Evolutionary conservation across 2,888 invertebrate genomes (phyloP).

Genomic region (Lydus trimaculatus): DNA sequence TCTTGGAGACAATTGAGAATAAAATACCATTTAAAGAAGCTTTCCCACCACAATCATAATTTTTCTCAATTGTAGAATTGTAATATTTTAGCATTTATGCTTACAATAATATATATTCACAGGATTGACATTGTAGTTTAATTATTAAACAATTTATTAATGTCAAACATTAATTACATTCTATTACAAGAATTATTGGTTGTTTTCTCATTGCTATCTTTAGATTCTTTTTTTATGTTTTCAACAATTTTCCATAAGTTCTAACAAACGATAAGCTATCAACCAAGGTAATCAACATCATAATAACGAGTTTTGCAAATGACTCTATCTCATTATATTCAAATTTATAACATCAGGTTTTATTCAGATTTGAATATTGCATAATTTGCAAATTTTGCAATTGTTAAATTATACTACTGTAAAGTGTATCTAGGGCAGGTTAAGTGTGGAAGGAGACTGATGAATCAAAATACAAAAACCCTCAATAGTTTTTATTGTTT

Average conservation of each 20-base stretch:
- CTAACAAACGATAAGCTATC: not conserved
- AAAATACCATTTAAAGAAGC: constrained; percentile 45
- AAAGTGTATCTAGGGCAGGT: too few relatives aligned
- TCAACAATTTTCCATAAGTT: not conserved
- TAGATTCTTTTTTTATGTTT: too few relatives aligned
- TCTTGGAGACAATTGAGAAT: constrained; percentile 40
- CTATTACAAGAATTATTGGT: not conserved
- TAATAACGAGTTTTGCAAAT: not conserved
- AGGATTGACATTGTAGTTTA: not conserved
- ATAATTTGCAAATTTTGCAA: not conserved
- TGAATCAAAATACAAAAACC: too few relatives aligned
- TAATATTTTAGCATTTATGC: not conserved
- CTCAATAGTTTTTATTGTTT: too few relatives aligned
- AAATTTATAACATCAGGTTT: not conserved
- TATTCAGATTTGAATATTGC: not conserved
- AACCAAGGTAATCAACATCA: not conserved
- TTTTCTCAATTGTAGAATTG: not conserved
- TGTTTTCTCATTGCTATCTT: too few relatives aligned
- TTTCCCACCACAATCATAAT: constrained; percentile 34
- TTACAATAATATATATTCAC: not conserved
- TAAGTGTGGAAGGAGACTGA: too few relatives aligned
- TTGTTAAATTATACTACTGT: too few relatives aligned
- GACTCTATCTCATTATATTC: too few relatives aligned
- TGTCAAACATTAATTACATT: too few relatives aligned
- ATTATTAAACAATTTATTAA: too few relatives aligned